phyloP scores from a whole-genome alignment of 2,113 vertebrate species.

The Megalops atlanticus region DNA sequence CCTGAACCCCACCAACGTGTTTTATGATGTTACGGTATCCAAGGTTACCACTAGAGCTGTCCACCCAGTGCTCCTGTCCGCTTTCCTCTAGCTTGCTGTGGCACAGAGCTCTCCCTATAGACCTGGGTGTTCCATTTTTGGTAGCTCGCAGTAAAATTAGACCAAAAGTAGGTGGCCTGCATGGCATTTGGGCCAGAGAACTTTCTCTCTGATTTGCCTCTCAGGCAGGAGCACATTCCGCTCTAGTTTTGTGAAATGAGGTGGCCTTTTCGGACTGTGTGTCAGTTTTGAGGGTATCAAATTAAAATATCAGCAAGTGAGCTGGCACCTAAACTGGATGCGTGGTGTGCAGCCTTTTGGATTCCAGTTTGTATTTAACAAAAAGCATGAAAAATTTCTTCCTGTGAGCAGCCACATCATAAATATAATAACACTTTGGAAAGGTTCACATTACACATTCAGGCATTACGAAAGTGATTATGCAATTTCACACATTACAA shows the following conservation, averaged over 20 bases:
- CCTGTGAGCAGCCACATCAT: too few species aligned
- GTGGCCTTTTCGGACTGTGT: background rate
- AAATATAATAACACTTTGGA: too few species aligned
- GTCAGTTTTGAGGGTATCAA: background rate
- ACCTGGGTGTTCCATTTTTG: slow-evolving; percentile 1
- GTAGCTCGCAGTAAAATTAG: background rate
- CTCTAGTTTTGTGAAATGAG: background rate
- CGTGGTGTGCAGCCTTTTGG: background rate
- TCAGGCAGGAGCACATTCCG: background rate
- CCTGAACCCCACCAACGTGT: background rate
- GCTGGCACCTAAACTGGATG: background rate
- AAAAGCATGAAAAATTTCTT: too few species aligned
- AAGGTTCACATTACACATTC: too few species aligned
- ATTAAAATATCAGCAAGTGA: background rate
- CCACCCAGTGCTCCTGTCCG: too few species aligned
- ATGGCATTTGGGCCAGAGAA: slow-evolving; percentile 1
- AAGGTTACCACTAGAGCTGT: too few species aligned
- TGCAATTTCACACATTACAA: too few species aligned
- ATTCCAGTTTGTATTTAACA: background rate
- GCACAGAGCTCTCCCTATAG: background rate
- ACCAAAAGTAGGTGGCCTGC: background rate
- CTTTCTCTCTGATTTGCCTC: background rate
- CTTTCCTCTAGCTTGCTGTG: too few species aligned
- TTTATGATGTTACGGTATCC: background rate
- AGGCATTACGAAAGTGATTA: too few species aligned